These are phyloP conservation scores for Apis cerana DNA, from an alignment of 1,140 invertebrate genomes.

Conservation along the genomic window DNA sequence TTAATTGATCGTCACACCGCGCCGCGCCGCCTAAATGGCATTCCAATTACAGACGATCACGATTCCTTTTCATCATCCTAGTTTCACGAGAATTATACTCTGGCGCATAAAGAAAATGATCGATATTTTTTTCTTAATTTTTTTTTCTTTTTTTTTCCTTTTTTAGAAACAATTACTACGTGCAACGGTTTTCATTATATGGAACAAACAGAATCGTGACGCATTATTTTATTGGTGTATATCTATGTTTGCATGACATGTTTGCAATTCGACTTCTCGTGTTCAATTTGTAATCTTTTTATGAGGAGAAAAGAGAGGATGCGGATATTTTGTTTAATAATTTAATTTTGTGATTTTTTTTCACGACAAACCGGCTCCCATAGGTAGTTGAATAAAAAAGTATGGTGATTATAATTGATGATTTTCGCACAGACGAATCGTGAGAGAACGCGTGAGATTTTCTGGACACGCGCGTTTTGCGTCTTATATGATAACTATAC, in stretches of 20 bases:
- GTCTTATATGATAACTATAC: too few relatives aligned
- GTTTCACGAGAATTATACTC: constrained; percentile 12
- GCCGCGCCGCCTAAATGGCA: constrained; percentile 8
- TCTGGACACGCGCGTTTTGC: too few relatives aligned
- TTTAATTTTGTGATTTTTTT: constrained; percentile 39
- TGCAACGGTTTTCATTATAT: neutral
- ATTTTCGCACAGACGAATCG: constrained; percentile 22
- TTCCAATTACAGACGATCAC: constrained; percentile 42
- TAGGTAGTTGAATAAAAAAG: constrained; percentile 15
- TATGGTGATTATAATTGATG: constrained; percentile 44
- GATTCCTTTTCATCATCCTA: constrained; percentile 29
- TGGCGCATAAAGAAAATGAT: constrained; percentile 4
- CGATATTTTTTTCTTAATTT: neutral
- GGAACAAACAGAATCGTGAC: constrained; percentile 35
- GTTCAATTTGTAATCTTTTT: constrained; percentile 16
- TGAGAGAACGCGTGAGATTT: neutral
- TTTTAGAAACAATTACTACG: neutral
- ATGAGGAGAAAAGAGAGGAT: neutral
- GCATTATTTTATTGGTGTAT: constrained; percentile 27
- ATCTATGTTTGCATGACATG: constrained; percentile 23
- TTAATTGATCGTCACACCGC: constrained; percentile 1
- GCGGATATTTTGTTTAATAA: constrained; percentile 45
- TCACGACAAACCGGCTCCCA: constrained; percentile 31
- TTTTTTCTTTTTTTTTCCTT: neutral
- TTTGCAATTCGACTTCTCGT: neutral